Conservation (phyloP, 2,888 invertebrate genomes). For the Eudasyphora cyanicolor region DNA sequence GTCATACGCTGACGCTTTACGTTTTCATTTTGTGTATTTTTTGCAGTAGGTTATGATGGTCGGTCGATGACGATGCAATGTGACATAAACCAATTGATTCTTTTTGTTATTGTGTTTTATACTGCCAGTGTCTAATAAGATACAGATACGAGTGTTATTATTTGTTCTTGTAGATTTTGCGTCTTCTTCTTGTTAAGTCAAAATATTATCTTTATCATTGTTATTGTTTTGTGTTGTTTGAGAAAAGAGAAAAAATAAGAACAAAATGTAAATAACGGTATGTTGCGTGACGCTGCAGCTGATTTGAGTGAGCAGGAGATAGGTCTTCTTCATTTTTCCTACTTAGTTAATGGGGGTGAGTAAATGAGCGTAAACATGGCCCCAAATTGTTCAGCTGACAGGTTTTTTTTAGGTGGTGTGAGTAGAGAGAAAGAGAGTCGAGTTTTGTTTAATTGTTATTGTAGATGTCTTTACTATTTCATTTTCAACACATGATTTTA, state of each 20-base stretch:
- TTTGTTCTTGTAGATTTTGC: conserved; percentile 9
- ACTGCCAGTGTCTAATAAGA: not conserved
- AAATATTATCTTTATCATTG: conserved; percentile 28
- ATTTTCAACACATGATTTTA: not conserved
- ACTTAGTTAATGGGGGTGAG: not conserved
- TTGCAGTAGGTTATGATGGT: not conserved
- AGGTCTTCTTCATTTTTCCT: too few relatives aligned
- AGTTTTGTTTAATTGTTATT: not conserved
- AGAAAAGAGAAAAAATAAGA: not conserved
- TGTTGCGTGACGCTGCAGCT: not conserved
- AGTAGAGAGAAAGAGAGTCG: not conserved
- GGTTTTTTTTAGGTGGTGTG: not conserved
- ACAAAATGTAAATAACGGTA: conserved; percentile 46
- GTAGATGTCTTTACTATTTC: not conserved
- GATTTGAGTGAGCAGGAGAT: not conserved
- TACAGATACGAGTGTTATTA: conserved; percentile 22
- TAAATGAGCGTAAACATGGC: not conserved
- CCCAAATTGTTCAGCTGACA: not conserved
- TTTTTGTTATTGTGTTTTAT: conserved; percentile 35
- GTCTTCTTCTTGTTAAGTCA: conserved; percentile 38
- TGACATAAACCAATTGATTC: not conserved
- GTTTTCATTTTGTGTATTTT: not conserved
- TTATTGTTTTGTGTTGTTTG: conserved; percentile 32
- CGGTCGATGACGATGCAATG: not conserved
- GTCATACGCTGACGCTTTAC: conserved; percentile 14